phyloP scores from a whole-genome alignment of 2,888 invertebrate species.

The Dasypogon diadema region DNA sequence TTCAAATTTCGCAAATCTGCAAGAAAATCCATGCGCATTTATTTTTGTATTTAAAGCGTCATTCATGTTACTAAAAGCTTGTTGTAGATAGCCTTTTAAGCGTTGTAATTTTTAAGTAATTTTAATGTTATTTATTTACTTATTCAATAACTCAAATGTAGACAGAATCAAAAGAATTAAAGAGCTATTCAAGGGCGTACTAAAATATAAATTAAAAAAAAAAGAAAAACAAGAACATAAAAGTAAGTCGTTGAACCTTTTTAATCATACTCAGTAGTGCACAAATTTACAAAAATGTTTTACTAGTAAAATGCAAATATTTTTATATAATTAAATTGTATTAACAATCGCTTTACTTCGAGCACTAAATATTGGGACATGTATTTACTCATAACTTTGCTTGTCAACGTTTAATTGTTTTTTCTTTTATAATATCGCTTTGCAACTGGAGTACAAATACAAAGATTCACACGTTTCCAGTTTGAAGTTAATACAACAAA shows the following conservation, averaged over 20 bases:
- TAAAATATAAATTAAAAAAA: too few relatives aligned
- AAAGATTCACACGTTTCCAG: not conserved
- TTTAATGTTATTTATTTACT: too few relatives aligned
- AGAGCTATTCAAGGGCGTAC: too few relatives aligned
- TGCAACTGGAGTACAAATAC: slow-evolving; percentile 3
- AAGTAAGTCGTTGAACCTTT: not conserved
- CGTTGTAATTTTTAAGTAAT: too few relatives aligned
- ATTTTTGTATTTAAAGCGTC: slow-evolving; percentile 19
- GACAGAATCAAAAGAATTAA: too few relatives aligned
- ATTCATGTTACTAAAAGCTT: slow-evolving; percentile 4
- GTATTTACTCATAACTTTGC: not conserved
- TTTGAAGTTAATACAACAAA: not conserved
- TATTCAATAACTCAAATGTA: too few relatives aligned
- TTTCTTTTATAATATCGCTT: not conserved
- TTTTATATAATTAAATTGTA: not conserved
- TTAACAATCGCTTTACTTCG: not conserved
- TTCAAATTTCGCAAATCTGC: not conserved
- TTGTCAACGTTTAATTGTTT: not conserved
- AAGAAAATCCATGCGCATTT: slow-evolving; percentile 17
- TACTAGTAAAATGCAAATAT: not conserved
- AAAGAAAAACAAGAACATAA: not conserved
- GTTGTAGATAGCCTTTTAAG: not conserved
- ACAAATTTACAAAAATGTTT: not conserved
- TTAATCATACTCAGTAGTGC: not conserved
- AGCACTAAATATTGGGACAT: not conserved